These are phyloP conservation scores for Eufriesea mexicana DNA, from an alignment of 1,140 invertebrate genomes.

Conservation along the genomic window DNA sequence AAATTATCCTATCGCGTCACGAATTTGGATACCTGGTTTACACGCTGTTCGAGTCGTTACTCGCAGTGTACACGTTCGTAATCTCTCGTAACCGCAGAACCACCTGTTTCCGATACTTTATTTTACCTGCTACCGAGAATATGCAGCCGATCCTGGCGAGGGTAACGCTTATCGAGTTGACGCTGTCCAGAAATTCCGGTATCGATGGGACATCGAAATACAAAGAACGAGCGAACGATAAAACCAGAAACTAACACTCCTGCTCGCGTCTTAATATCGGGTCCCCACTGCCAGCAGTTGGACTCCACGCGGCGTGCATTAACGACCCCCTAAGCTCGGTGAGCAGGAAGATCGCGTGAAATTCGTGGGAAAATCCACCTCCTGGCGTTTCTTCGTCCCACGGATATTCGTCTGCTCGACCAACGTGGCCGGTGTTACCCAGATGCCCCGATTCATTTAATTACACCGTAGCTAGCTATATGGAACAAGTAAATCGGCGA, in stretches of 20 bases:
- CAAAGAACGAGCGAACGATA: too few species aligned
- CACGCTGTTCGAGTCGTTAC: too few species aligned
- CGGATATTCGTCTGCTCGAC: background rate
- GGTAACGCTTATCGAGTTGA: too few species aligned
- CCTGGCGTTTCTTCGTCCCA: background rate
- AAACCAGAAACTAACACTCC: background rate
- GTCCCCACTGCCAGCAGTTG: background rate
- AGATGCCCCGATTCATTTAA: background rate
- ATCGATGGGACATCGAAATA: too few species aligned
- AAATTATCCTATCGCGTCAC: too few species aligned
- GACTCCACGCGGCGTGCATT: background rate
- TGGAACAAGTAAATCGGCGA: slow-evolving; percentile 48
- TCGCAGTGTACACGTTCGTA: too few species aligned
- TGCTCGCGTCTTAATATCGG: background rate
- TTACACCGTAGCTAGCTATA: background rate
- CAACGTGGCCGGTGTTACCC: slow-evolving; percentile 4
- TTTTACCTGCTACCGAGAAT: too few species aligned
- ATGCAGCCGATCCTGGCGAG: too few species aligned
- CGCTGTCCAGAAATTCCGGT: too few species aligned
- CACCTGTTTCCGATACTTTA: too few species aligned
- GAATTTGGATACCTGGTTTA: too few species aligned
- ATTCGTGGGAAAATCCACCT: background rate
- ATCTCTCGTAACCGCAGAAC: too few species aligned
- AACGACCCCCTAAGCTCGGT: background rate
- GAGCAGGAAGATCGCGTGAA: background rate